Percentiles rank a stretch among this genome's conserved stretches.
phyloP scores from a whole-genome alignment of 2,888 invertebrate genomes.

The Bugulina stolonifera region DNA sequence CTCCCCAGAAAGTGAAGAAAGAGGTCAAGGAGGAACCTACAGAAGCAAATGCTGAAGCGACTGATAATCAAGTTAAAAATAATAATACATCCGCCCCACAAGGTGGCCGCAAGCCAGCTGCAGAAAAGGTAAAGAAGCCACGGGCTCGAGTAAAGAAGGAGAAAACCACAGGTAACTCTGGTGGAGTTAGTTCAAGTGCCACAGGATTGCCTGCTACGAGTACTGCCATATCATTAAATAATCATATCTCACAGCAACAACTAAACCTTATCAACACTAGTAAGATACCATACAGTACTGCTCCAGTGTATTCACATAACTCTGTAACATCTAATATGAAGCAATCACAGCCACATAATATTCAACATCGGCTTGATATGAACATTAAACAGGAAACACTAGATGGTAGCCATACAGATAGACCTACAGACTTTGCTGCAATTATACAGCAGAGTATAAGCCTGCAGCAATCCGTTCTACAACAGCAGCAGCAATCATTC shows the following conservation, averaged over 20 bases:
- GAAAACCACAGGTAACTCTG: background rate
- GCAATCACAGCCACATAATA: background rate
- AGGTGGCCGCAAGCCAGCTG: background rate
- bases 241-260: too few relatives aligned
- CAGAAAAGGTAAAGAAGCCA: background rate
- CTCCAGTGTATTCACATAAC: background rate
- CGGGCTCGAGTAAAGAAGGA: background rate
- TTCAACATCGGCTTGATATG: background rate
- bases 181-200: too few relatives aligned
- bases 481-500: slow-evolving; percentile 18
- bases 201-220: too few relatives aligned
- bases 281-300: too few relatives aligned
- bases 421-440: slow-evolving; percentile 3
- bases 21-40: slow-evolving; percentile 19
- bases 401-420: slow-evolving; percentile 2
- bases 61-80: background rate
- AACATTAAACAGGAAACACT: slow-evolving; percentile 13
- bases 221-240: too few relatives aligned
- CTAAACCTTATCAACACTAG: too few relatives aligned
- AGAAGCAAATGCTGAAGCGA: background rate
- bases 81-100: background rate
- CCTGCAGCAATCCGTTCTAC: background rate
- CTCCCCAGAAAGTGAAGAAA: slow-evolving; percentile 25
- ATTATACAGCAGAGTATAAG: background rate
- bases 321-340: background rate